Percentiles rank a stretch among this genome's conserved stretches.
phyloP scores from a whole-genome alignment of 2,888 invertebrate genomes.

The Mactromeris polynyma region DNA sequence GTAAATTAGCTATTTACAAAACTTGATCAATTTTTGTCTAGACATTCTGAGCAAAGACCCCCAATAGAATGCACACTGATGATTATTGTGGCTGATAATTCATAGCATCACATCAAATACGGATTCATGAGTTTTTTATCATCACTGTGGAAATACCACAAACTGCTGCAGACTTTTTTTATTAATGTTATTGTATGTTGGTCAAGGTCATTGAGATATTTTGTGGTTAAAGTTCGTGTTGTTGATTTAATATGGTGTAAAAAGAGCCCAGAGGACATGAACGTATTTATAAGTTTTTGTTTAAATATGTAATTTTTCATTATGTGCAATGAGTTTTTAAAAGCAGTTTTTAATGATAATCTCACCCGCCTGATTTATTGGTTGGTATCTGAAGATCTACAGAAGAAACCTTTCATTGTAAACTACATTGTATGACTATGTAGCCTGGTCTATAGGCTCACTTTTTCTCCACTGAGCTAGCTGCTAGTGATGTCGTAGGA shows the following conservation, averaged over 20 bases:
- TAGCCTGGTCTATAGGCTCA: too few species aligned
- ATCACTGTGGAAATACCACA: background rate
- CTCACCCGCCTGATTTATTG: background rate
- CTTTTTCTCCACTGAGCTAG: too few species aligned
- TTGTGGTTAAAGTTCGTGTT: background rate
- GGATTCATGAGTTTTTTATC: background rate
- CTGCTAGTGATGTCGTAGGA: too few species aligned
- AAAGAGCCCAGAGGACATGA: background rate
- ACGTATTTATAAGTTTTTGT: background rate
- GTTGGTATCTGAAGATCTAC: background rate
- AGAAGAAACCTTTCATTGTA: background rate
- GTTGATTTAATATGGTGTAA: background rate
- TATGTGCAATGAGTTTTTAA: background rate
- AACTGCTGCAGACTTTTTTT: background rate
- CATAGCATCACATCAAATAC: background rate
- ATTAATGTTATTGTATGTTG: background rate
- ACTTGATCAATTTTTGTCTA: conserved; percentile 11
- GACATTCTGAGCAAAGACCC: background rate
- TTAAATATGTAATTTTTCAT: background rate
- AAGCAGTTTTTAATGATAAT: background rate
- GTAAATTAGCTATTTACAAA: conserved; percentile 15
- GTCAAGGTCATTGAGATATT: background rate
- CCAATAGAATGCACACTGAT: background rate
- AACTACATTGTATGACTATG: too few species aligned
- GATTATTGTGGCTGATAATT: background rate